Evolutionary conservation across 2,113 vertebrate species (phyloP).

Genomic region (Cephalopholis sonnerati): DNA sequence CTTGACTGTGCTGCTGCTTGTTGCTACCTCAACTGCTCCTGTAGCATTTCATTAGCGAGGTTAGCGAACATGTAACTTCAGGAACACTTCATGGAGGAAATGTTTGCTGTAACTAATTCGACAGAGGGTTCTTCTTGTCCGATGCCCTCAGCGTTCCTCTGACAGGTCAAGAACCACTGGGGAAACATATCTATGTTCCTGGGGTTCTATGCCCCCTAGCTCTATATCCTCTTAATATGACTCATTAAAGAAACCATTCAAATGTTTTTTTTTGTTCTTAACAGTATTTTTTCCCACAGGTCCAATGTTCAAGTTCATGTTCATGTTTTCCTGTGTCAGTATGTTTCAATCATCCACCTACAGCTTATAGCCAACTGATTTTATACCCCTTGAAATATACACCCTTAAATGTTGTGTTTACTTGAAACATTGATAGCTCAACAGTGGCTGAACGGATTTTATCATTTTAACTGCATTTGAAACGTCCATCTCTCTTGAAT

Average conservation of each 20-base stretch:
- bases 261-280: neutral
- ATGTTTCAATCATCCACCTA: neutral
- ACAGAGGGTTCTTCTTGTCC: neutral
- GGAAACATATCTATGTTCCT: neutral
- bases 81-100: neutral
- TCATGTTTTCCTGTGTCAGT: neutral
- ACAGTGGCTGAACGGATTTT: no score
- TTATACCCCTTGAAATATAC: no score
- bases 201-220: no score
- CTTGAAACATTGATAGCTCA: no score
- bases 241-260: neutral
- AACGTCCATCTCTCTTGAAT: no score
- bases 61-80: neutral
- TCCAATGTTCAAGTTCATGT: neutral
- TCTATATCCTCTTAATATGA: neutral
- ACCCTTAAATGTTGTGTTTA: no score
- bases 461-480: no score
- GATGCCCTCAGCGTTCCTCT: neutral
- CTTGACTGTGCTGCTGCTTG: constrained; percentile 3
- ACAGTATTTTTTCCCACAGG: neutral
- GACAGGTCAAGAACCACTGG: neutral
- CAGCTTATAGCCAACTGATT: no score
- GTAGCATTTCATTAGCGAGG: neutral
- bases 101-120: neutral
- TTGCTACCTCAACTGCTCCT: neutral